Percentiles rank a stretch among this genome's conserved stretches.
phyloP scores from a whole-genome alignment of 2,888 invertebrate species.

The Taphrorychus bicolor region DNA sequence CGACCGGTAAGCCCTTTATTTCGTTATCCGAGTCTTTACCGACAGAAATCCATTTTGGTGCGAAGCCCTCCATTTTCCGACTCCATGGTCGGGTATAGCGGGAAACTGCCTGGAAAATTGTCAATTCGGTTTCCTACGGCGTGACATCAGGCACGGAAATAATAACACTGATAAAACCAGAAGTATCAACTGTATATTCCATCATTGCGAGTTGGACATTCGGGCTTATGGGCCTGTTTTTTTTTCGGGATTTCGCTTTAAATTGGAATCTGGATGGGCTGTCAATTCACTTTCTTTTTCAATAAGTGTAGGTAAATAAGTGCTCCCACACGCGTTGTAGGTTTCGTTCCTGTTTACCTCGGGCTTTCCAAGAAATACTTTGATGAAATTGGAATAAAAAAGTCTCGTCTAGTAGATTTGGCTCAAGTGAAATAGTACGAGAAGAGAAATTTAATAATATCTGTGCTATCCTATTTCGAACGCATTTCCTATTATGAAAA shows the following conservation, averaged over 20 bases:
- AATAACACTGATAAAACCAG: conserved; percentile 53
- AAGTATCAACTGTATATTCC: conserved; percentile 32
- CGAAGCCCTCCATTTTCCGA: conserved; percentile 54
- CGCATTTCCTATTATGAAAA: conserved; percentile 28
- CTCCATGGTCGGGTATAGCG: conserved; percentile 52
- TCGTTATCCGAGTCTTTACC: conserved; percentile 50
- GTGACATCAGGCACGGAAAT: conserved; percentile 57
- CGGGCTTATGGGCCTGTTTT: conserved; percentile 29
- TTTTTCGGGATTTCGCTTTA: conserved; percentile 27
- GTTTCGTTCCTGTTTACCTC: background rate
- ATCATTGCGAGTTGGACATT: conserved; percentile 28
- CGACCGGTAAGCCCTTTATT: conserved; percentile 56
- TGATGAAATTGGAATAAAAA: background rate
- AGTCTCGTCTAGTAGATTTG: background rate
- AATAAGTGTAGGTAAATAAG: conserved; percentile 12
- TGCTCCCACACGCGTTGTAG: background rate
- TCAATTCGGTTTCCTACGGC: conserved; percentile 64
- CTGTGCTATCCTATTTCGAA: conserved; percentile 8
- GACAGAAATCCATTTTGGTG: conserved; percentile 48
- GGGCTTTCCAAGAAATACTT: too few species aligned
- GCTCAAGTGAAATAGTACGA: background rate
- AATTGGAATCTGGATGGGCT: conserved; percentile 35
- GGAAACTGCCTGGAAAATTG: conserved; percentile 74
- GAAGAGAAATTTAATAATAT: conserved; percentile 21
- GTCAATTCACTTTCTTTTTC: conserved; percentile 14